Evolutionary conservation across 2,888 invertebrate species (phyloP).

Genomic region (Conchocele bisecta): DNA sequence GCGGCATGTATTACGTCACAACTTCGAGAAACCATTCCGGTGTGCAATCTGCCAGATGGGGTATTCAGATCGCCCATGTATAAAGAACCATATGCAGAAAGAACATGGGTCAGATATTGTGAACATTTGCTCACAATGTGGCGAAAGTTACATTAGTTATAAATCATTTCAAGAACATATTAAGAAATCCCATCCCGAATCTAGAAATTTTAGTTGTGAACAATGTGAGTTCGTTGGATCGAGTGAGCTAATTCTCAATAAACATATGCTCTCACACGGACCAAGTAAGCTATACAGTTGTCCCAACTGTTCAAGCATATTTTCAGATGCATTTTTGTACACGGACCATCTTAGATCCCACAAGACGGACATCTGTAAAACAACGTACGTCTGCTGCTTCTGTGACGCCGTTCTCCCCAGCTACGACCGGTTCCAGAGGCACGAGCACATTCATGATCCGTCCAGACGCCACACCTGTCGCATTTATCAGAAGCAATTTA

Average conservation of each 20-base stretch:
- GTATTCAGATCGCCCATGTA: conserved; percentile 71
- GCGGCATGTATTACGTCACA: conserved; percentile 72
- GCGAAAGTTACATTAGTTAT: conserved; percentile 64
- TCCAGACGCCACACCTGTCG: conserved; percentile 61
- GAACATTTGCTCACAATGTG: conserved; percentile 71
- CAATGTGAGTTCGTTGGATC: conserved; percentile 70
- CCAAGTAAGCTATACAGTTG: conserved; percentile 61
- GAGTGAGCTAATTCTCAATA: conserved; percentile 66
- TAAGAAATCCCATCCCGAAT: conserved; percentile 68
- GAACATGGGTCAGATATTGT: conserved; percentile 65
- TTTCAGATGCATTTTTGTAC: conserved; percentile 71
- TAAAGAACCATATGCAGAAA: conserved; percentile 68
- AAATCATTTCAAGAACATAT: conserved; percentile 67
- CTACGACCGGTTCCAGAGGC: conserved; percentile 70
- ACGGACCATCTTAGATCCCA: conserved; percentile 71
- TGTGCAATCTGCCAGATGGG: conserved; percentile 70
- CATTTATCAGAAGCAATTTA: conserved; percentile 66
- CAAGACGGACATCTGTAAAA: conserved; percentile 59
- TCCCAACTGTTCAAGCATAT: conserved; percentile 63
- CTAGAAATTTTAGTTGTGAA: conserved; percentile 66
- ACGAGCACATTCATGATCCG: conserved; percentile 73
- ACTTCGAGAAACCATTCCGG: conserved; percentile 69
- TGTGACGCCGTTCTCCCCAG: conserved; percentile 61
- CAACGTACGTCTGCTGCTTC: conserved; percentile 69
- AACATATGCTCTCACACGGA: conserved; percentile 69